Conservation (phyloP, 2,113 vertebrate genomes). For the Furnarius figulus region DNA sequence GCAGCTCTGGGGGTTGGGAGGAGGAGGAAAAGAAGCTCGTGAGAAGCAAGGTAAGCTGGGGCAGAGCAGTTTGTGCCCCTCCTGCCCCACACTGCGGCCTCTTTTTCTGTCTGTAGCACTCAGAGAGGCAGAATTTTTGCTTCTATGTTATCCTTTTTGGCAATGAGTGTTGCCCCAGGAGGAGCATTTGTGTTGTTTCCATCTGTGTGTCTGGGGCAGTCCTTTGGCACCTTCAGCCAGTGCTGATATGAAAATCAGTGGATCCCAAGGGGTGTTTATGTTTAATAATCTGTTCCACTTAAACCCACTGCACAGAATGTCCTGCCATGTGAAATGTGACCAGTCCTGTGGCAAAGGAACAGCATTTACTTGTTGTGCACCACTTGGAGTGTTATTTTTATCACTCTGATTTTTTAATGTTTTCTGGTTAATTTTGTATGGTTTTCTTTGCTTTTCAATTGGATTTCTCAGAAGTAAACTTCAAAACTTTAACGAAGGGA, state of each 20-base stretch:
- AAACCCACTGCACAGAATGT: background rate
- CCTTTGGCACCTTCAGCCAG: background rate
- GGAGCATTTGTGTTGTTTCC: background rate
- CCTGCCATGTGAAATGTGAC: background rate
- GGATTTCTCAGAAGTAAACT: background rate
- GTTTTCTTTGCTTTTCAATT: background rate
- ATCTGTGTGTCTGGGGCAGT: background rate
- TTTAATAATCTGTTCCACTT: background rate
- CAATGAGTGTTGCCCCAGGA: background rate
- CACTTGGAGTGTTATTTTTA: background rate
- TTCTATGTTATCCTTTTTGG: background rate
- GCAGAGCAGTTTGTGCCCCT: background rate
- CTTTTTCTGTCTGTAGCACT: background rate
- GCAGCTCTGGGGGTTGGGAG: background rate
- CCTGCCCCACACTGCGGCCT: background rate
- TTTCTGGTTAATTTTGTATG: background rate
- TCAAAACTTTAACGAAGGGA: background rate
- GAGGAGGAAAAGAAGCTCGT: fast-evolving
- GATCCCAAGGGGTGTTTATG: background rate
- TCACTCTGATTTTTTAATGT: background rate
- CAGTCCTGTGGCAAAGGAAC: background rate
- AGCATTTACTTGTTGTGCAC: background rate
- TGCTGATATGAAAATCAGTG: background rate
- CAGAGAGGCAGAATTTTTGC: background rate
- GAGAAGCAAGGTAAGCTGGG: background rate